Percentiles rank a stretch among this genome's conserved stretches.
Conservation (phyloP, 1,140 invertebrate species). For the Bradynema listronoti region DNA sequence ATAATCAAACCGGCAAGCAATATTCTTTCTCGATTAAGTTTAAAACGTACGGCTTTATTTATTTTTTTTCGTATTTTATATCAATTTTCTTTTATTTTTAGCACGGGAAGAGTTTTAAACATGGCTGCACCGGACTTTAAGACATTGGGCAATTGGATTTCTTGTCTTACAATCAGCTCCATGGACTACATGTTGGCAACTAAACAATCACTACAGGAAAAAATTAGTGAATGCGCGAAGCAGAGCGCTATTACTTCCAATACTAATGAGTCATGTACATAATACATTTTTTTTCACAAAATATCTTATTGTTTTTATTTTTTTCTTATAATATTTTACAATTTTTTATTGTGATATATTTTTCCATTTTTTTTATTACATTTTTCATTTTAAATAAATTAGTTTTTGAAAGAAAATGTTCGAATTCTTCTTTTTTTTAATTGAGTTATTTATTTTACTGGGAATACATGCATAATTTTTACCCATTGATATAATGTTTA, state of each 20-base stretch:
- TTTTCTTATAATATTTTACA: background rate
- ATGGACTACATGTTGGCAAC: constrained; percentile 36
- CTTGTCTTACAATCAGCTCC: constrained; percentile 30
- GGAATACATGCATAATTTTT: too few species aligned
- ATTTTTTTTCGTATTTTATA: constrained; percentile 8
- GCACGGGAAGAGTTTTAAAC: constrained; percentile 28
- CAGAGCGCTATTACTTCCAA: too few species aligned
- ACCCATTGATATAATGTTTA: too few species aligned
- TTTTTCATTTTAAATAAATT: constrained; percentile 1
- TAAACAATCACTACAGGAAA: constrained; percentile 26
- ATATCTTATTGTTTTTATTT: too few species aligned
- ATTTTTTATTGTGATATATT: constrained; percentile 4
- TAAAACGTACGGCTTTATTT: constrained; percentile 29
- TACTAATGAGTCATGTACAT: too few species aligned
- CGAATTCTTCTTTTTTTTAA: too few species aligned
- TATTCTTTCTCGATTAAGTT: constrained; percentile 34
- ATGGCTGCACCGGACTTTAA: constrained; percentile 31
- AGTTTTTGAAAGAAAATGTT: too few species aligned
- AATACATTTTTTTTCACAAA: too few species aligned
- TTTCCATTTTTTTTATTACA: background rate
- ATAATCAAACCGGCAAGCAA: constrained; percentile 31
- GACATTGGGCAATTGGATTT: constrained; percentile 34
- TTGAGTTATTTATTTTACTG: too few species aligned
- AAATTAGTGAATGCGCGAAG: too few species aligned
- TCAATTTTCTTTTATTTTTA: constrained; percentile 17